These are phyloP conservation scores for western clawed frog (Xenopus tropicalis) DNA, from an alignment of 2,113 vertebrate species.

Conservation along the genomic window UCB_Xtro_10.0 CM004444.2:41981501-41982000, in stretches of 20 bases:
- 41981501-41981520: slow-evolving; percentile 8
- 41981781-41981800: slow-evolving; percentile 16
- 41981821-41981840: slow-evolving; percentile 26
- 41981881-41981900: slow-evolving; percentile 17
- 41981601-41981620: slow-evolving; percentile 40
- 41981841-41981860: slow-evolving; percentile 1
- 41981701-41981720: background rate
- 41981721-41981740: slow-evolving; percentile 14
- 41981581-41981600: slow-evolving; percentile 42
- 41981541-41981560: slow-evolving; percentile 43
- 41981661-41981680: slow-evolving; percentile 30
- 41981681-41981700: slow-evolving; percentile 6
- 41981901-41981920: background rate
- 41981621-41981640: background rate
- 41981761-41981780: slow-evolving; percentile 9
- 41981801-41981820: slow-evolving; percentile 14
- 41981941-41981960: background rate
- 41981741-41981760: slow-evolving; percentile 4
- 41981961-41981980: background rate
- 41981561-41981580: slow-evolving; percentile 31
- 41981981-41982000: background rate
- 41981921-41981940: background rate
- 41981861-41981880: slow-evolving; percentile 1
- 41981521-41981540: slow-evolving; percentile 18
- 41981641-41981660: slow-evolving; percentile 14